Evolutionary conservation across 2,888 invertebrate species (phyloP).

Genomic region (Sinohyriopsis cumingii): DNA sequence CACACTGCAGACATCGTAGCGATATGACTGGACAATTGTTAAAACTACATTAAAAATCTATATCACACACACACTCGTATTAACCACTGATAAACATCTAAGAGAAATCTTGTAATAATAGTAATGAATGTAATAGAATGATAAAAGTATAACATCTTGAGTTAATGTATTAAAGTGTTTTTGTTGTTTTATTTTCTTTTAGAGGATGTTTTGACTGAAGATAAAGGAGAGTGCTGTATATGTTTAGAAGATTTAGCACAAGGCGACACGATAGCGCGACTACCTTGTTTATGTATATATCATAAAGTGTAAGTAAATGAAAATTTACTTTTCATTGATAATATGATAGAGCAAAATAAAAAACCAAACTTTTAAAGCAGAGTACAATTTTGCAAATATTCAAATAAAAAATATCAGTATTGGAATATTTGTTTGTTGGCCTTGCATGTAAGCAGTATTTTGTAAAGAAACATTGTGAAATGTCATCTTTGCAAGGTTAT

Average conservation of each 20-base stretch:
- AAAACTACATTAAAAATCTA: too few relatives aligned
- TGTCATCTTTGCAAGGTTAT: too few relatives aligned
- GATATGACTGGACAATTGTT: too few relatives aligned
- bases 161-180: too few relatives aligned
- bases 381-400: background rate
- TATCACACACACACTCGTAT: too few relatives aligned
- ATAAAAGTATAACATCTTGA: too few relatives aligned
- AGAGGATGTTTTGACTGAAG: conserved; percentile 97
- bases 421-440: background rate
- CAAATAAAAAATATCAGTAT: background rate
- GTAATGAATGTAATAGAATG: too few relatives aligned
- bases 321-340: background rate
- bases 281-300: conserved; percentile 99
- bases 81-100: too few relatives aligned
- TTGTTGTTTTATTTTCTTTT: conserved; percentile 72
- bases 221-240: conserved; percentile 99
- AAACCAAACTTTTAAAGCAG: background rate
- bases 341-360: background rate
- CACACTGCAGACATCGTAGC: too few relatives aligned
- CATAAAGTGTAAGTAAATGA: conserved; percentile 88
- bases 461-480: too few relatives aligned
- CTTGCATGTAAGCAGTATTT: background rate
- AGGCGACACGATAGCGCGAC: conserved; percentile 97
- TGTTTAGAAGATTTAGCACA: conserved; percentile 96
- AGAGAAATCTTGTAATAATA: too few relatives aligned